A percentile compares a stretch with the other conserved stretches of the same genome.
Evolutionary conservation across 2,797 vertebrate species (phyloP).

Genomic region (Nyctalus aviator): DNA sequence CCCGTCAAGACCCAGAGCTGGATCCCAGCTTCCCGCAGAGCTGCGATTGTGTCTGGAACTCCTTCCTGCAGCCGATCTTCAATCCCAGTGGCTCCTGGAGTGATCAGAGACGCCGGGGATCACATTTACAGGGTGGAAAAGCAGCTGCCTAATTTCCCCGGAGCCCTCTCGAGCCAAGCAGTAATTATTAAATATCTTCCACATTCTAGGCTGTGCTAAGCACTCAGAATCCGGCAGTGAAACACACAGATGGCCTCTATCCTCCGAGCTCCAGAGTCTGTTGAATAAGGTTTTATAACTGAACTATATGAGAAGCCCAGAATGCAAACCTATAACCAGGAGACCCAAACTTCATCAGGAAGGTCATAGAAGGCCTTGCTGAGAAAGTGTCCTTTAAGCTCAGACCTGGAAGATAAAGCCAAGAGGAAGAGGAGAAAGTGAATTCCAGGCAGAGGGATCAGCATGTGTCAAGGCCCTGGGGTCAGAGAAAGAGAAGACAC

Average conservation of each 20-base stretch:
- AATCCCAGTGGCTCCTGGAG: constrained; percentile 95
- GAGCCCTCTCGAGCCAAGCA: background rate
- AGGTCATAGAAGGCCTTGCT: background rate
- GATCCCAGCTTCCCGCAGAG: constrained; percentile 94
- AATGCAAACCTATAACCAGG: background rate
- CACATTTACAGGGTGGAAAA: background rate
- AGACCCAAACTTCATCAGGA: background rate
- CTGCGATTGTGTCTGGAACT: constrained; percentile 93
- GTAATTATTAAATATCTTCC: background rate
- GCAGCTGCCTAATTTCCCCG: background rate
- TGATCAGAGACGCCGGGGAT: constrained; percentile 27
- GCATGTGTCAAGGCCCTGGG: background rate
- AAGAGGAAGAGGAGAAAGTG: background rate
- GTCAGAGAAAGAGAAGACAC: background rate
- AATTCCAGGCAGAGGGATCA: background rate
- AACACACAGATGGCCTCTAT: background rate
- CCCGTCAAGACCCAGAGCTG: constrained; percentile 97
- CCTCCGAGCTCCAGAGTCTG: background rate
- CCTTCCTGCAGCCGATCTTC: constrained; percentile 97
- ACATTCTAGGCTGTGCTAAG: background rate
- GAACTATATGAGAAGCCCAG: background rate
- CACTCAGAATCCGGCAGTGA: background rate
- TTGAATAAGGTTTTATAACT: background rate
- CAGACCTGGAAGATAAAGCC: background rate
- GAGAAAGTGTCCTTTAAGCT: background rate